Percentiles rank a stretch among this genome's conserved stretches.
phyloP scores from a whole-genome alignment of 2,797 vertebrate species.

The Microchirus variegatus region DNA sequence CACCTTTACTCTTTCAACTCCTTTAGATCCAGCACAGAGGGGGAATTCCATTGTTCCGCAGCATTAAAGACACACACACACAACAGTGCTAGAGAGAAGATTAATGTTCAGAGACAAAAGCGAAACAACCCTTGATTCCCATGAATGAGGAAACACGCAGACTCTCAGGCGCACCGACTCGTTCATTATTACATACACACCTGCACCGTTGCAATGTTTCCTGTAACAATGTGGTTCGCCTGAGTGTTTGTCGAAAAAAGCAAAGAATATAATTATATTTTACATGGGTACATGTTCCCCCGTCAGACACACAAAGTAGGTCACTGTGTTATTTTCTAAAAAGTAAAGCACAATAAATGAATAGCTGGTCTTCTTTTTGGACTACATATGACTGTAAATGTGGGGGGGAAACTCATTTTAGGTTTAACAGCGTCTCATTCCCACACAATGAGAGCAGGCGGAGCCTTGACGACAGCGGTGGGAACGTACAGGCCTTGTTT shows the following conservation, averaged over 20 bases:
- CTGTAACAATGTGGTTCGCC: neutral
- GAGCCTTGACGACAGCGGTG: neutral
- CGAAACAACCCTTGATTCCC: neutral
- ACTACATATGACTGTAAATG: too few species aligned
- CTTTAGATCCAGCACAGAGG: neutral
- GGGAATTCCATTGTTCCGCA: constrained; percentile 14
- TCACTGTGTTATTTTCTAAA: too few species aligned
- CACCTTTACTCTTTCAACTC: neutral
- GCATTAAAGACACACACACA: neutral
- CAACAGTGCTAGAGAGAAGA: too few species aligned
- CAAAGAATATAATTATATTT: neutral
- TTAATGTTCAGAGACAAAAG: constrained; percentile 1
- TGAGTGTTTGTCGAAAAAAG: neutral
- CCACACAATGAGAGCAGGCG: neutral
- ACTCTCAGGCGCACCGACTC: neutral
- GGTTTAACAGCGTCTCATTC: neutral
- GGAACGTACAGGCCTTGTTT: neutral
- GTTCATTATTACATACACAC: neutral
- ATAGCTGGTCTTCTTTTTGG: too few species aligned
- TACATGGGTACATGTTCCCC: neutral
- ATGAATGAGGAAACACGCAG: constrained; percentile 49
- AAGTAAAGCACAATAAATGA: too few species aligned
- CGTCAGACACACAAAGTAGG: neutral
- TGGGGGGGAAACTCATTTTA: too few species aligned
- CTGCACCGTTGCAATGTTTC: neutral